Base-by-base conservation (phyloP, 2,113 vertebrate genomes). In the Salvelinus namaycush region DNA sequence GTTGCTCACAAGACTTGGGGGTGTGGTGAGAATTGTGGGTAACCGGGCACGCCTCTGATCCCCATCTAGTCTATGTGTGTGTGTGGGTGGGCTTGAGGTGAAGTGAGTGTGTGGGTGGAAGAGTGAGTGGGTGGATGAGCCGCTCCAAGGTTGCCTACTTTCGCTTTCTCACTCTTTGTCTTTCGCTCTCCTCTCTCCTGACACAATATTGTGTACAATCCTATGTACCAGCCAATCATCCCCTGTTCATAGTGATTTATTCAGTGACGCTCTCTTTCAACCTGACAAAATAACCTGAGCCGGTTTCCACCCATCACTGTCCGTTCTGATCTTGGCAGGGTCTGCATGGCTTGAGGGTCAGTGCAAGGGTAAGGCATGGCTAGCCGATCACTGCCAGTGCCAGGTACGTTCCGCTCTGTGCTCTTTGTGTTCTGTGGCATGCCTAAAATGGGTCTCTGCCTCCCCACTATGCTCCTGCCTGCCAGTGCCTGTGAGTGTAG, bases 331-430 rank as follows among this genome's bases (percentile, higher is more conserved):
- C 62, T 86, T 87, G 87, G 87, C 89, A 88, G 77, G 65, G 68
- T 70, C 60, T 48, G 8, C 73, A 26, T 73, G 85, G 83, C 83
- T 76, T 79, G 72, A 86, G 77, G 78, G 84, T 90, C 86, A 90
- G 75, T 81, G 83, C 81, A 83, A 84, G 83, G 81, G 81, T 89
- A 84, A 81, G 81, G 75, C 44, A 75, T 69, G 73, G 68, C 54
- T 57, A 72, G 26, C 13, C 48, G 22, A 18, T 31, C 26, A 8
- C 48, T 27, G 51, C 57, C 84, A 60, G 8, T 76, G 76, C 83
- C 74, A 75, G 76, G 66, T 82, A 83, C 39, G 16, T 51, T 72
- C 73, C 29, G 64, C 70, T 74, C 65, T 51, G 60, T 72, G 22
- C 79, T 83, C 78, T 81, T 70, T 76, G 77, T 70, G 49, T 62